These are phyloP conservation scores for Avahi laniger DNA, from an alignment of 2,797 vertebrate species.

Conservation along the genomic window DNA sequence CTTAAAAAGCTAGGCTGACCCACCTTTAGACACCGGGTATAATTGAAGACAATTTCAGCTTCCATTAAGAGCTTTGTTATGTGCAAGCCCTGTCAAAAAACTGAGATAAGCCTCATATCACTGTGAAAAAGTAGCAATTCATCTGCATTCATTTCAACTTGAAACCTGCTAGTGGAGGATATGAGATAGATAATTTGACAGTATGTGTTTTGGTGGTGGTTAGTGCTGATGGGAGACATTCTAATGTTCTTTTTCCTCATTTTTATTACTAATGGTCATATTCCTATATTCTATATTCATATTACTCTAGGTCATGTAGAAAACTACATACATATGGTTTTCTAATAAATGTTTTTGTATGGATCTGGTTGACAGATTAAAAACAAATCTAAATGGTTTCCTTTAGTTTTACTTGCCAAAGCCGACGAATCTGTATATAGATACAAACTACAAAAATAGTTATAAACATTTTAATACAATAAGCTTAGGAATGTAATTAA, in stretches of 20 bases:
- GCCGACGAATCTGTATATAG: background rate
- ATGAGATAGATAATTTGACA: slow-evolving; percentile 74
- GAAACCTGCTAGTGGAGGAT: slow-evolving; percentile 48
- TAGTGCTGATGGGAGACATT: slow-evolving; percentile 63
- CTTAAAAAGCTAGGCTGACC: slow-evolving; percentile 70
- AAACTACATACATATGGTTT: slow-evolving; percentile 46
- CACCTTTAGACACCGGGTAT: slow-evolving; percentile 65
- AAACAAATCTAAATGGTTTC: background rate
- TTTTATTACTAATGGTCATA: slow-evolving; percentile 61
- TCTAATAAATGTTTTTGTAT: slow-evolving; percentile 51
- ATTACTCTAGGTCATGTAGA: slow-evolving; percentile 21
- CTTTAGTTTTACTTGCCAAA: background rate
- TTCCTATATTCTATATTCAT: background rate
- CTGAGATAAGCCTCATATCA: slow-evolving; percentile 51
- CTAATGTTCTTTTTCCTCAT: slow-evolving; percentile 35
- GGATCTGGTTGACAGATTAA: slow-evolving; percentile 37
- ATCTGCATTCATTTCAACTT: slow-evolving; percentile 77
- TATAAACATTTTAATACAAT: background rate
- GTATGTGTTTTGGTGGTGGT: slow-evolving; percentile 67
- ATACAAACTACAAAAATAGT: background rate
- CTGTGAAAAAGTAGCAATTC: slow-evolving; percentile 66
- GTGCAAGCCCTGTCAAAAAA: slow-evolving; percentile 73
- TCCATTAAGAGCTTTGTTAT: slow-evolving; percentile 76
- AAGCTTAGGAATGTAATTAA: background rate
- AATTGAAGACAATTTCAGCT: slow-evolving; percentile 78